phyloP scores from a whole-genome alignment of 1,140 invertebrate species.

The Adoxophyes honmai region DNA sequence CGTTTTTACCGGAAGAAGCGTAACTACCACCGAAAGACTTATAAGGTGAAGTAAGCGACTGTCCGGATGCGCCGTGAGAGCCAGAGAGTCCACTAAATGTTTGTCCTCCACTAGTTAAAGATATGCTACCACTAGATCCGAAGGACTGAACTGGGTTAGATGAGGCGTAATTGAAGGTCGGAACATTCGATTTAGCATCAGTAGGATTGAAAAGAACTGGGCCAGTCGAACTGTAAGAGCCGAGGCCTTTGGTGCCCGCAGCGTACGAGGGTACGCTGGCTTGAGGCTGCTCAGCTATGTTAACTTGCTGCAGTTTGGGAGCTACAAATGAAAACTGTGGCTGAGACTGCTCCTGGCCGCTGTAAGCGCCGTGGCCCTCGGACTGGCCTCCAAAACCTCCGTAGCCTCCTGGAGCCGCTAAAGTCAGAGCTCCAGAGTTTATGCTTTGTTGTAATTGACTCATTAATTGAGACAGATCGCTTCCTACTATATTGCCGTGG shows the following conservation, averaged over 20 bases:
- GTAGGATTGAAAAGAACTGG: conserved; percentile 59
- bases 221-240: conserved; percentile 58
- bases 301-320: conserved; percentile 47
- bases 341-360: conserved; percentile 27
- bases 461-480: conserved; percentile 62
- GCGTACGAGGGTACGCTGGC: conserved; percentile 50
- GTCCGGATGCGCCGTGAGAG: conserved; percentile 19
- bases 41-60: conserved; percentile 22
- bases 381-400: conserved; percentile 36
- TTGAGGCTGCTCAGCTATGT: conserved; percentile 29
- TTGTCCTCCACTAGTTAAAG: conserved; percentile 20
- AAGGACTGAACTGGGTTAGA: conserved; percentile 22
- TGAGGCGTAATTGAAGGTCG: conserved; percentile 36
- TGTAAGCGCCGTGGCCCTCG: conserved; percentile 33
- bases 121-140: conserved; percentile 9
- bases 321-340: conserved; percentile 45
- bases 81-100: conserved; percentile 9
- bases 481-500: conserved; percentile 42
- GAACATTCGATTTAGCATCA: conserved; percentile 36
- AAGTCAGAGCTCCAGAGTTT: conserved; percentile 46
- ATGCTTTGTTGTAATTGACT: conserved; percentile 58
- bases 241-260: conserved; percentile 54
- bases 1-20: conserved; percentile 45
- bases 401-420: conserved; percentile 40
- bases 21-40: conserved; percentile 42